Evolutionary conservation across 35 echinoderm and acorn worm genomes (phyloP).

Genomic region (Acanthaster planci): DNA sequence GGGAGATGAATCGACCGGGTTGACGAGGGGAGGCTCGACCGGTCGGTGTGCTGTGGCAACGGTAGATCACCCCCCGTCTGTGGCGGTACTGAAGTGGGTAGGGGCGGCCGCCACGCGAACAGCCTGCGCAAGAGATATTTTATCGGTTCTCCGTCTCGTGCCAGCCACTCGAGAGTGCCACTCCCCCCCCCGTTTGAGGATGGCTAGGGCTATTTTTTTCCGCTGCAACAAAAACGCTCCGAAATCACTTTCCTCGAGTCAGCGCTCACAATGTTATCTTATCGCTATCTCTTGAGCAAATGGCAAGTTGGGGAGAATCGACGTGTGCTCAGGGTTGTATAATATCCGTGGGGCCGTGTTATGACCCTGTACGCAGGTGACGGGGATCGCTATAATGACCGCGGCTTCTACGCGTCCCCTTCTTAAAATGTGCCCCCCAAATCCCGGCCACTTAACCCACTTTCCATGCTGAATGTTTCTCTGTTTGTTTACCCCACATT

Average conservation of each 20-base stretch:
- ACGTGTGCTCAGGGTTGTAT: neutral
- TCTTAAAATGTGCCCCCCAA: neutral
- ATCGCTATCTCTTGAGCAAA: conserved; percentile 14
- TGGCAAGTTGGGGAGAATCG: neutral
- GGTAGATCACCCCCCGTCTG: no score
- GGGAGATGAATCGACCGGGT: no score
- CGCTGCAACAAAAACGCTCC: neutral
- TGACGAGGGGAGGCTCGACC: no score
- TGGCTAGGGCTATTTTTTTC: no score
- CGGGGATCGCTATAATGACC: neutral
- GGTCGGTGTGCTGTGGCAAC: no score
- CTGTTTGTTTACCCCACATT: conserved; percentile 26
- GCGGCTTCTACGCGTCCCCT: neutral
- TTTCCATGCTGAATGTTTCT: conserved; percentile 1
- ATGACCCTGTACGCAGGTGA: neutral
- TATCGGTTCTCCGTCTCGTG: neutral
- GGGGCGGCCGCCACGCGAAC: conserved; percentile 16
- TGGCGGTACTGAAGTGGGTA: neutral
- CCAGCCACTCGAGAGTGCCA: neutral
- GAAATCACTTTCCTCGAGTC: conserved; percentile 22
- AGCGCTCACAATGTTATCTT: conserved; percentile 18
- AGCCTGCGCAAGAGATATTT: neutral
- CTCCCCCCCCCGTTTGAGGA: neutral
- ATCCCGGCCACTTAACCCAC: conserved; percentile 14
- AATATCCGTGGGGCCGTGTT: neutral